A percentile compares a stretch with the other conserved stretches of the same genome.
Evolutionary conservation across 2,113 vertebrate species (phyloP).

Genomic region (Garra rufa): DNA sequence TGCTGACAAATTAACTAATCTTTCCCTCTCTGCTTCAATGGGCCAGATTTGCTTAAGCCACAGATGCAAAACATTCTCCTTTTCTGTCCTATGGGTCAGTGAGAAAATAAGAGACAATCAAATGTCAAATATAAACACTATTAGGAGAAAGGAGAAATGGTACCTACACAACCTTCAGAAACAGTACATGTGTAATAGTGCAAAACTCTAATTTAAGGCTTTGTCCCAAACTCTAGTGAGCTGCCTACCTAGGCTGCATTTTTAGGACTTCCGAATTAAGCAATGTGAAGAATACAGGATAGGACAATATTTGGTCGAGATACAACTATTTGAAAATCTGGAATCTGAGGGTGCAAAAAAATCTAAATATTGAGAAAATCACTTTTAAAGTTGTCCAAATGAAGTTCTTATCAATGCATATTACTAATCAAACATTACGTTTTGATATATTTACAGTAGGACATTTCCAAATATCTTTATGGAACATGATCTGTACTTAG

Average conservation of each 20-base stretch:
- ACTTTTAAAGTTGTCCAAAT: no score
- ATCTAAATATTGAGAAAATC: no score
- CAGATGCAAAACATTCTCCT: neutral
- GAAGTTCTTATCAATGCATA: no score
- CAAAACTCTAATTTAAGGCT: neutral
- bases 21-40: neutral
- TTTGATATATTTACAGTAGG: no score
- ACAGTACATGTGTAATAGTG: neutral
- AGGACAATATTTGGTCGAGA: no score
- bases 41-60: neutral
- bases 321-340: no score
- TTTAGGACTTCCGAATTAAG: neutral
- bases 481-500: no score
- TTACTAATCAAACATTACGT: no score
- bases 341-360: no score
- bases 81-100: neutral
- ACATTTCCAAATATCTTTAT: no score
- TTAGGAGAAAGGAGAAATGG: neutral
- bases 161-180: neutral
- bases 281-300: no score
- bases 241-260: neutral
- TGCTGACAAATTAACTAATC: neutral
- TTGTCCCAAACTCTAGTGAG: neutral
- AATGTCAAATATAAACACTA: neutral
- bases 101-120: neutral